Evolutionary conservation across 1,140 invertebrate species (phyloP), one percentile per base, ranked within the genome.

Genomic region (Tribolium castaneum): DNA sequence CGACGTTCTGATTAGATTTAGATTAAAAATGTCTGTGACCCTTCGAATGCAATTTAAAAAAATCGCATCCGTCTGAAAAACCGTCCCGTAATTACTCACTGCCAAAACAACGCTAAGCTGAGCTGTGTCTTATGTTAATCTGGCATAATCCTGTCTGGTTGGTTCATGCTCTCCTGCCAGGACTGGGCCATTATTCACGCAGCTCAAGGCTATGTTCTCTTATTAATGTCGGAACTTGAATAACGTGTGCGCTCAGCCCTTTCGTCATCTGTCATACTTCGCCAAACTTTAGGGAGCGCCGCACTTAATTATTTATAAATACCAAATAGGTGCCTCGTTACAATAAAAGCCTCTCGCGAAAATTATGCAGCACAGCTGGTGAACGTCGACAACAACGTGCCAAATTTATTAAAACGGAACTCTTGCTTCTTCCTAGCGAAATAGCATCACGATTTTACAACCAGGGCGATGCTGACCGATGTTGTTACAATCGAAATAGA

Each of bases 81-180:
- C 75, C 81, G 59, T 66, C 66, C 70, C 70, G 84, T 84, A 86
- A 86, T 86, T 86, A 86, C 81, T 86, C 85, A 86, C 82, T 85
- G 85, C 85, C 85, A 86, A 73, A 76, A 80, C 81, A 84, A 86
- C 79, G 83, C 79, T 84, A 85, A 86, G 83, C 85, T 81, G 79
- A 78, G 82, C 84, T 86, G 84, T 85, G 85, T 85, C 85, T 86
- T 86, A 86, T 86, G 85, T 86, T 85, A 86, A 86, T 86, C 85
- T 79, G 78, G 80, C 75, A 82, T 85, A 86, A 86, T 86, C 85
- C 85, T 82, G 82, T 84, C 84, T 82, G 80, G 84, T 83, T 83
- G 81, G 82, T 78, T 84, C 81, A 78, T 85, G 83, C 82, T 83
- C 78, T 83, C 79, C 83, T 83, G 79, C 82, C 81, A 78, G 80